These are phyloP conservation scores for Temnothorax longispinosus DNA, from an alignment of 1,140 invertebrate species.

Conservation along the genomic window DNA sequence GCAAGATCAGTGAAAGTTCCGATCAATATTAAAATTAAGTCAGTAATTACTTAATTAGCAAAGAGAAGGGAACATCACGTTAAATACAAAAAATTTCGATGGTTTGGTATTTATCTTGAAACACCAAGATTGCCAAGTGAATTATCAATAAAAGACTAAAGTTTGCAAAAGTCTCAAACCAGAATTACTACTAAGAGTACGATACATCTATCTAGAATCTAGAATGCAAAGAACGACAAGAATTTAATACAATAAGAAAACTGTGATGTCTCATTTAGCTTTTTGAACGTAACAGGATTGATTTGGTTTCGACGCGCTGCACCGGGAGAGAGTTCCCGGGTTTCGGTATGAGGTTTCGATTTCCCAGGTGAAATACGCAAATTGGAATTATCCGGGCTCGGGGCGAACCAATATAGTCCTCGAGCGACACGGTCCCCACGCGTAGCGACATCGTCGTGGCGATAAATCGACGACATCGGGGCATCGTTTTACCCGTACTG, in stretches of 20 bases:
- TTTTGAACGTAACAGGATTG: not conserved
- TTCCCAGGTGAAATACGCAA: conserved; percentile 62
- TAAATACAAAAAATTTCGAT: not conserved
- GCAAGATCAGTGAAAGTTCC: not conserved
- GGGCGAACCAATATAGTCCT: conserved; percentile 43
- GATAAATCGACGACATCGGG: conserved; percentile 75
- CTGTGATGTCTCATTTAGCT: not conserved
- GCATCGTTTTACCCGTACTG: conserved; percentile 74
- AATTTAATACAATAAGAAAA: not conserved
- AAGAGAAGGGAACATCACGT: not conserved
- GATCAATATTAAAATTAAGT: not conserved
- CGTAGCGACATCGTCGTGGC: conserved; percentile 64
- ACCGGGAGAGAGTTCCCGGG: not conserved
- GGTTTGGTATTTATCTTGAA: not conserved
- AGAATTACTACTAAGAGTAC: no score
- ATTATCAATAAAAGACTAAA: not conserved
- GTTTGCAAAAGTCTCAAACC: not conserved
- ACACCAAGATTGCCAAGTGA: not conserved
- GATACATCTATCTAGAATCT: no score
- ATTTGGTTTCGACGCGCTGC: not conserved
- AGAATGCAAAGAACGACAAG: not conserved
- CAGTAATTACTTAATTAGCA: no score
- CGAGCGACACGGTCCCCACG: conserved; percentile 68
- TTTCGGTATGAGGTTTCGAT: conserved; percentile 45
- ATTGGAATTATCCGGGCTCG: conserved; percentile 52